Evolutionary conservation across 2,888 invertebrate species (phyloP), one percentile per base, ranked within the genome.

Genomic region (Folsomia manolachei): DNA sequence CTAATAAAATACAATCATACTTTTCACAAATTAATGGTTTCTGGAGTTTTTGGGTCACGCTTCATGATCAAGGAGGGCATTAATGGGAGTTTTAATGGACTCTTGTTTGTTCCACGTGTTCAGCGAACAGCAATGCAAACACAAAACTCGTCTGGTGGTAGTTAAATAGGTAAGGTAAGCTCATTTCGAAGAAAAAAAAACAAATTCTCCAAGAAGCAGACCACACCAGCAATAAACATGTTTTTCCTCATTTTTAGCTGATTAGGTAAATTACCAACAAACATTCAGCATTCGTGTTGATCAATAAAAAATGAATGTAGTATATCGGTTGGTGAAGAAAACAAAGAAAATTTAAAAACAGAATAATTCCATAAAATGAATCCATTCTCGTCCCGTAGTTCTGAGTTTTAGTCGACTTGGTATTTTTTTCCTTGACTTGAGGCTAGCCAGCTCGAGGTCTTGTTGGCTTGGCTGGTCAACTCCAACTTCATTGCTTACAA

Each of bases 1-100:
- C 62, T 23, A 62, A 62, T 62, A 62, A 62, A 62, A n/a, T 62
- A 25, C 62, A 62, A 62, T 62, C 62, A 60, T 60, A 60, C 23
- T 62, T 62, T 21, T 60, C n/a, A 23, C 14, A 62, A 62, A 23
- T 4, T 23, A 62, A 62, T 62, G 62, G 62, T 25, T 62, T 60
- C 60, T n/a, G 60, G n/a, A 60, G 19, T 60, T 60, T 60, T 60
- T 60, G 60, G n/a, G 60, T 60, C 60, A 60, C 60, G 60, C 60
- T 60, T 21, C n/a, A 60, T 60, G 60, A 60, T 4, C 60, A 60
- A n/a, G n/a, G 39, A 39, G 39, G 39, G 39, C 39, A 39, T 39
- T 9, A 39, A 39, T 39, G 39, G 39, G 4, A 14, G 39, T 39
- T 4, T 9, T 39, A 39, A 39, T 39, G 39, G 39, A 39, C 14